Conservation (phyloP, 2,888 invertebrate genomes). For the Callosobruchus maculatus region DNA sequence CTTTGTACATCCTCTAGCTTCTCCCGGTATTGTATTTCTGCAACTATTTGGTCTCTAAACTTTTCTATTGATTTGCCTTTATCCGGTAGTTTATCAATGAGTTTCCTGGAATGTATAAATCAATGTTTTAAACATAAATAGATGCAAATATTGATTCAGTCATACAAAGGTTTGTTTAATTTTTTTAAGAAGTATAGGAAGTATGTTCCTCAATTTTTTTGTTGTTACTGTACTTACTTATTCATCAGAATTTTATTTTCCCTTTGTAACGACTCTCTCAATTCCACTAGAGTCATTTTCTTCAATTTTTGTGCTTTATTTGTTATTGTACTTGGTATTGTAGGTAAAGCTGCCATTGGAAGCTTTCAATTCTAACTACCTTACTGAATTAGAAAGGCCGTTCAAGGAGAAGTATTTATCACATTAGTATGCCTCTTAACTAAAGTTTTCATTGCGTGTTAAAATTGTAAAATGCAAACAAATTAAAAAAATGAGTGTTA, state of each 20-base stretch:
- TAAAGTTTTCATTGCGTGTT: too few species aligned
- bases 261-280: constrained; percentile 20
- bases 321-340: not conserved
- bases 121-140: not conserved
- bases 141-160: not conserved
- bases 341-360: not conserved
- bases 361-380: too few species aligned
- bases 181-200: not conserved
- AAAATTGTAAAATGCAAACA: too few species aligned
- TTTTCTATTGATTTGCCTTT: constrained; percentile 22
- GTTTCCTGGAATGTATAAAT: constrained; percentile 7
- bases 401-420: too few species aligned
- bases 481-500: too few species aligned
- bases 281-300: constrained; percentile 16
- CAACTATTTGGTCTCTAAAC: constrained; percentile 14
- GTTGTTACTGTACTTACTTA: constrained; percentile 6
- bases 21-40: constrained; percentile 18
- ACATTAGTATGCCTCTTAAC: too few species aligned
- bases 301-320: constrained; percentile 6
- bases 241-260: constrained; percentile 22
- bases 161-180: not conserved
- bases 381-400: too few species aligned
- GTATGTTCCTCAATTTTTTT: not conserved
- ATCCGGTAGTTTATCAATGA: constrained; percentile 21
- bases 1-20: constrained; percentile 14